Evolutionary conservation across 2,888 invertebrate species (phyloP), one percentile per base, ranked within the genome.

Genomic region (Melipona bicolor): DNA sequence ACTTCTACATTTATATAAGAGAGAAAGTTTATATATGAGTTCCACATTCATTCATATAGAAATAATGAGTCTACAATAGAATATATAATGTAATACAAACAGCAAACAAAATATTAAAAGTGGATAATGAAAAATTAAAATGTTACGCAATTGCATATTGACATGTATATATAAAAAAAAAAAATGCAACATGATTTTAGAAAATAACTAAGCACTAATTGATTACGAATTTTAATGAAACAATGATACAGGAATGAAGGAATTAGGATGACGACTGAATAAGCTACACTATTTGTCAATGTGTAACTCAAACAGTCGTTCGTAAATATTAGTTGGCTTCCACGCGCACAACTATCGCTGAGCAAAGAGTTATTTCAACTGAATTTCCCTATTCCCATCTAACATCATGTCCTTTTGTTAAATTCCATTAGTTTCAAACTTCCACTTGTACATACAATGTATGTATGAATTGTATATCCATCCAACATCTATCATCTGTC

Each of bases 301-400:
- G 87, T 91, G 93, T 93, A 93, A 90, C 90, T 89, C 92, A 91
- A 90, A 90, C 92, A 91, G 91, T 90, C 92, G 89, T 86, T 88
- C 61, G 76, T 70, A 77, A 67, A 87, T 89, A 89, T 93, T 91
- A 90, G 89, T 93, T 92, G 94, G 93, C 93, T 91, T 93, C 94
- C 94, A 94, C 93, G 92, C 93, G 94, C 94, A 94, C 94, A 94
- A 93, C 92, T 94, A 94, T 94, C 94, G 90, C 93, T 91, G 94
- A 93, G 92, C 94, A 93, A 94, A 92, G 94, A 94, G 94, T 94
- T 94, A 94, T 94, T 94, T 93, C 94, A 94, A 90, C 86, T 88
- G 84, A 81, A 79, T 81, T 81, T 72, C 76, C 81, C 84, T 89
- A 70, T 71, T 62, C 74, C 56, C 61, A 71, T 81, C 70, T 74